Conservation (phyloP, 2,888 invertebrate genomes). For the Dryobotodes eremita region DNA sequence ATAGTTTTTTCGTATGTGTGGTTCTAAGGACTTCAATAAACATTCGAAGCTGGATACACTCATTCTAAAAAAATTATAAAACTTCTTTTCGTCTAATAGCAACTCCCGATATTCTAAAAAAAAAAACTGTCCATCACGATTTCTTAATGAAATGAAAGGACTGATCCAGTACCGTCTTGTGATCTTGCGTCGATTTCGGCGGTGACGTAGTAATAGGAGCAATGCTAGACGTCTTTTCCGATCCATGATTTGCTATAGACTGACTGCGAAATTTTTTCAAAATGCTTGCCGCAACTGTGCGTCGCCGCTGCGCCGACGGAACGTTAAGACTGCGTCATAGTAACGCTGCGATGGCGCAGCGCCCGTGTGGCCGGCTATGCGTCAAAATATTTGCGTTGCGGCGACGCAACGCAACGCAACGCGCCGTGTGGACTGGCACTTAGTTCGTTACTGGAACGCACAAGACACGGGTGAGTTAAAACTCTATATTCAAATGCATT, state of each 20-base stretch:
- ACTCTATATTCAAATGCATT: no score
- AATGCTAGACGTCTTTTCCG: constrained; percentile 62
- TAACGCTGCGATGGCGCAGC: constrained; percentile 8
- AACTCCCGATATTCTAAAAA: constrained; percentile 62
- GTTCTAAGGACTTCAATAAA: constrained; percentile 67
- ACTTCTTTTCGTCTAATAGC: constrained; percentile 63
- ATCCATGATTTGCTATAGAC: constrained; percentile 61
- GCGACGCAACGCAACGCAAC: neutral
- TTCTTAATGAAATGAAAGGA: constrained; percentile 63
- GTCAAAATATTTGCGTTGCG: constrained; percentile 11
- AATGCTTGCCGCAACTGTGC: no score
- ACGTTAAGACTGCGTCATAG: constrained; percentile 7
- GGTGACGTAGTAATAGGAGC: constrained; percentile 67
- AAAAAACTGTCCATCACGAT: constrained; percentile 64
- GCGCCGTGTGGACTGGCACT: no score
- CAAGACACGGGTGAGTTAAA: no score
- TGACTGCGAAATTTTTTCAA: constrained; percentile 34
- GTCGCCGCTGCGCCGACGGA: neutral
- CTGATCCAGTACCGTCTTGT: constrained; percentile 63
- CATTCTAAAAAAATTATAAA: constrained; percentile 55
- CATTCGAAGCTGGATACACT: constrained; percentile 58
- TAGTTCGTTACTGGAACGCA: no score
- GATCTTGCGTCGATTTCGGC: constrained; percentile 65
- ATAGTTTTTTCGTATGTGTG: constrained; percentile 68
- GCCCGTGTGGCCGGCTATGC: constrained; percentile 6